Evolutionary conservation across 1,140 invertebrate species (phyloP).

Genomic region (Eupristina koningsbergeri): DNA sequence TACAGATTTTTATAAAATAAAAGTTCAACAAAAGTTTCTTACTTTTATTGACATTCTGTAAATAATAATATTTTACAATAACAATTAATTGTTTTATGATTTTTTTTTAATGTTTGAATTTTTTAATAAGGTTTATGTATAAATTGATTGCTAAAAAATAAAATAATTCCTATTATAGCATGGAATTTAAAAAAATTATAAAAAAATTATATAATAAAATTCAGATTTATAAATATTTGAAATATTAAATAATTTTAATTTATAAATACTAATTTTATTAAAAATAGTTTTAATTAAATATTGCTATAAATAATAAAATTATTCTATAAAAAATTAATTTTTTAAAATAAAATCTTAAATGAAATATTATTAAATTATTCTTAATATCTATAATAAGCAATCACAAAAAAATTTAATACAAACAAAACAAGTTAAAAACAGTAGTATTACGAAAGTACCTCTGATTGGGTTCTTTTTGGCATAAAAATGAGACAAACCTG

Average conservation of each 20-base stretch:
- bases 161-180: too few relatives aligned
- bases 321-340: neutral
- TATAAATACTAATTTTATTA: neutral
- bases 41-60: conserved; percentile 16
- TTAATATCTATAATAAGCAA: conserved; percentile 9
- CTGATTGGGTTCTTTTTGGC: conserved; percentile 52
- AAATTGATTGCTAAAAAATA: too few relatives aligned
- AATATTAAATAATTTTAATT: neutral
- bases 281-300: neutral
- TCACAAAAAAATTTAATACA: conserved; percentile 20
- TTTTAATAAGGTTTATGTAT: neutral
- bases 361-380: neutral
- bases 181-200: too few relatives aligned
- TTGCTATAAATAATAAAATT: neutral
- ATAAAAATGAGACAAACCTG: conserved; percentile 65
- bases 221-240: neutral
- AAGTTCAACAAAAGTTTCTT: conserved; percentile 49
- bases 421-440: conserved; percentile 40
- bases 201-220: too few relatives aligned
- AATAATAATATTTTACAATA: neutral
- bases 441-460: conserved; percentile 43
- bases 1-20: conserved; percentile 51
- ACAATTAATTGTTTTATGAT: too few relatives aligned
- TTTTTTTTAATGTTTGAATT: neutral
- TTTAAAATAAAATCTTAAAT: neutral